Conservation (phyloP, 92 coral and sea anemone species). For the Actinernus sp. region DNA sequence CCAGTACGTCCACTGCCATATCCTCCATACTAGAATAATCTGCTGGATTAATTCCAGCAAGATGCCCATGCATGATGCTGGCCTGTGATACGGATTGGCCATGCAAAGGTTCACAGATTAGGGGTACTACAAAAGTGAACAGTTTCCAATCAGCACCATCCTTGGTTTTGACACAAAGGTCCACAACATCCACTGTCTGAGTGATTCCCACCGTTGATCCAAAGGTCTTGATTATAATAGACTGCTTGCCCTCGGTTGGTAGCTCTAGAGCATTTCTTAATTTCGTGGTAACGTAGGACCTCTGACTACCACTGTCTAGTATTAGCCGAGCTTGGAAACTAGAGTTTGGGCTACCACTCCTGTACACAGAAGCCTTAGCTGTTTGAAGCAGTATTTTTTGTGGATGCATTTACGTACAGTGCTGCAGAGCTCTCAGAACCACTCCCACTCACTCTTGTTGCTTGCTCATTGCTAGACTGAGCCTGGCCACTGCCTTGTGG, state of each 20-base stretch:
- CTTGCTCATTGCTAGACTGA: neutral
- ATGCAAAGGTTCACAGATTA: constrained; percentile 31
- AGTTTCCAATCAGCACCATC: neutral
- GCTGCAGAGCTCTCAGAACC: constrained; percentile 8
- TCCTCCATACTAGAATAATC: constrained; percentile 16
- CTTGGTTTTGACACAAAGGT: constrained; percentile 4
- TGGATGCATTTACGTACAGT: constrained; percentile 25
- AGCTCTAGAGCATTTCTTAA: constrained; percentile 23
- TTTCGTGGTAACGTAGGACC: constrained; percentile 34
- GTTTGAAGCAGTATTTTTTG: constrained; percentile 41
- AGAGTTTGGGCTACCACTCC: constrained; percentile 9
- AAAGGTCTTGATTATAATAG: constrained; percentile 55
- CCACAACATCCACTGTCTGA: constrained; percentile 30
- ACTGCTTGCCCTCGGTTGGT: constrained; percentile 30
- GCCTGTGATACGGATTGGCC: constrained; percentile 1
- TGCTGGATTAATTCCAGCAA: neutral
- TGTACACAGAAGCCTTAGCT: constrained; percentile 17
- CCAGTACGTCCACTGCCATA: constrained; percentile 19
- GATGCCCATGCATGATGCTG: neutral
- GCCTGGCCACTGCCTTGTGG: no score
- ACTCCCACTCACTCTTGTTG: neutral
- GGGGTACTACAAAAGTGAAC: constrained; percentile 25
- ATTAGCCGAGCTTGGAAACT: constrained; percentile 21
- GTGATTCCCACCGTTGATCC: constrained; percentile 32
- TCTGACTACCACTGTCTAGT: constrained; percentile 56